Evolutionary conservation across 2,888 invertebrate genomes (phyloP).

Genomic region (Eurytoma adleriae): DNA sequence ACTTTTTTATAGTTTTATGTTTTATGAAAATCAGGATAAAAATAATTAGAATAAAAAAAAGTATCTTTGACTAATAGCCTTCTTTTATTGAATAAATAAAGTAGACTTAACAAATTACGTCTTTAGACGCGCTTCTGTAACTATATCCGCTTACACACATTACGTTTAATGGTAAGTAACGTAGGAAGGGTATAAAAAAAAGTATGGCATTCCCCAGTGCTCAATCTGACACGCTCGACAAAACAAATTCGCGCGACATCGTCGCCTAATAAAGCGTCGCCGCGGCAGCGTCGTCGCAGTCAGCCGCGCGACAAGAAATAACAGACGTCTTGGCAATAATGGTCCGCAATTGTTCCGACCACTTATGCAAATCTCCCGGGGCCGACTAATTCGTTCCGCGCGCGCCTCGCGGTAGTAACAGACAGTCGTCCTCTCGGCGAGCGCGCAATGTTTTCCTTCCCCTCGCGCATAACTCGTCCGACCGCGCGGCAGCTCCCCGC

Average conservation of each 20-base stretch:
- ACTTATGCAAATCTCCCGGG: constrained; percentile 52
- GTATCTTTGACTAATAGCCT: too few species aligned
- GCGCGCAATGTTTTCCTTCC: constrained; percentile 49
- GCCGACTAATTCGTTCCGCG: constrained; percentile 42
- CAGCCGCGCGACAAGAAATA: constrained; percentile 35
- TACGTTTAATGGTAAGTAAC: too few species aligned
- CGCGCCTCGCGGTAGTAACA: constrained; percentile 36
- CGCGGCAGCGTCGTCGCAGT: background rate
- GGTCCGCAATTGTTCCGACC: constrained; percentile 45
- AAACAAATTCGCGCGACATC: constrained; percentile 7
- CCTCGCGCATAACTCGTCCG: too few species aligned
- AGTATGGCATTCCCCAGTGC: too few species aligned
- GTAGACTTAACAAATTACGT: too few species aligned
- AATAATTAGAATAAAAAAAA: too few species aligned
- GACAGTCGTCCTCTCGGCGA: constrained; percentile 47
- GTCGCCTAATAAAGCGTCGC: constrained; percentile 24
- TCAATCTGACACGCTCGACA: too few species aligned
- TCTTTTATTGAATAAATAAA: too few species aligned
- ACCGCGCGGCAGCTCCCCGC: background rate
- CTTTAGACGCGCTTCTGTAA: too few species aligned
- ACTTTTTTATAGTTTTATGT: background rate
- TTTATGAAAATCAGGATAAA: background rate
- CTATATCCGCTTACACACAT: too few species aligned
- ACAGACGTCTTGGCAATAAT: constrained; percentile 43
- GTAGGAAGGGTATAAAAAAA: too few species aligned